Evolutionary conservation across 2,888 invertebrate species (phyloP), one percentile per base, ranked within the genome.

Genomic region (Synergus japonicus): DNA sequence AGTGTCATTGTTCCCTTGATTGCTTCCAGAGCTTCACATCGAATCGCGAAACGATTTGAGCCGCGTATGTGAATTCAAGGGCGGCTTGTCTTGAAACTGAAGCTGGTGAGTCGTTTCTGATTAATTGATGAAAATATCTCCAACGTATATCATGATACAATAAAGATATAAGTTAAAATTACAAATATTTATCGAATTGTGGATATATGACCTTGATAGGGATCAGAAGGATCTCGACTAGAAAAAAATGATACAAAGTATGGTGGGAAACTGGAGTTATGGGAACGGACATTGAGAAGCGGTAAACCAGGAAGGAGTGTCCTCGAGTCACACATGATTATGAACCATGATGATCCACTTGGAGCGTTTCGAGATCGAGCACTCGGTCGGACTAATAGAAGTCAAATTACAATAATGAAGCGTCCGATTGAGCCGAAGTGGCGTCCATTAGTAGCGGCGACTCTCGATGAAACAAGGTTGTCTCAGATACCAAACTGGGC

Each of bases 321-420:
- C 22, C 44, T 80, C 63, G 81, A 73, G 81, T 82, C 82, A 81
- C 81, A 80, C 66, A 73, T 81, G 84, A 85, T 85, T 84, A 83
- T 79, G 76, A 69, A 81, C 78, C 79, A 80, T 82, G 85, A 85
- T 86, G 84, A 85, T 86, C 81, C 83, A 82, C 82, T 83, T 73
- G 78, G 76, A 77, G 49, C 76, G 41, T 60, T 73, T 73, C 41
- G 77, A 76, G 81, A 83, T 82, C 81, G 79, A 82, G 78, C 78
- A 81, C 78, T 80, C 65, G 81, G 60, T 76, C 80, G 77, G 64
- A 78, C 87, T 87, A 87, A 89, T 88, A 86, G 85, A 86, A 88
- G 87, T 85, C 84, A 87, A 89, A 90, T 89, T 88, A 90, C 87
- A 86, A 89, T 90, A 88, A 90, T 88, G 89, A 90, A 89, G 86